phyloP scores from a whole-genome alignment of 2,113 vertebrate species.

The Nothoprocta pentlandii region DNA sequence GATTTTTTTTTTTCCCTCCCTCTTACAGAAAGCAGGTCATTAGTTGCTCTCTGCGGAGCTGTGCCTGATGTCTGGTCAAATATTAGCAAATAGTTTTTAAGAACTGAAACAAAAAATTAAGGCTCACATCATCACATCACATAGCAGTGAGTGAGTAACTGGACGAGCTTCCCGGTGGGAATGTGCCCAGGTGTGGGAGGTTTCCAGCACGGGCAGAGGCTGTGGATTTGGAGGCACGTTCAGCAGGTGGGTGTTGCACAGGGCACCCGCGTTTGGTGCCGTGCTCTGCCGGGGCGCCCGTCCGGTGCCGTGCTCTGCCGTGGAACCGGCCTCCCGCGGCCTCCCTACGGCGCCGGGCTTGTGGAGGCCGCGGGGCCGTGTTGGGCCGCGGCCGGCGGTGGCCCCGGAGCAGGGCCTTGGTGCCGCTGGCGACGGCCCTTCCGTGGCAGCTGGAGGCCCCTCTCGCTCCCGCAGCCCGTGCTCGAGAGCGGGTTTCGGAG shows the following conservation, averaged over 20 bases:
- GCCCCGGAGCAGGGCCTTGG: too few relatives aligned
- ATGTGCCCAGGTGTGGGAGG: background rate
- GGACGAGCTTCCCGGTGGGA: constrained; percentile 7
- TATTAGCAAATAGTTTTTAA: constrained; percentile 17
- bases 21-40: constrained; percentile 47
- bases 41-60: constrained; percentile 45
- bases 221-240: background rate
- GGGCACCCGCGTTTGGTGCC: fast-evolving
- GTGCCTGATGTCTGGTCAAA: constrained; percentile 40
- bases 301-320: too few relatives aligned
- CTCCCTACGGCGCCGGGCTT: too few relatives aligned
- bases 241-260: background rate
- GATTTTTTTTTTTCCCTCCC: background rate
- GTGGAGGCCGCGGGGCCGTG: too few relatives aligned
- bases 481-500: too few relatives aligned
- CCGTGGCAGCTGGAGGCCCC: too few relatives aligned
- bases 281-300: too few relatives aligned
- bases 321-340: too few relatives aligned
- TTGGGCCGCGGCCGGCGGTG: too few relatives aligned
- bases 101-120: background rate
- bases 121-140: background rate
- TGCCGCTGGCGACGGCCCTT: too few relatives aligned
- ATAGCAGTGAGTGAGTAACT: background rate
- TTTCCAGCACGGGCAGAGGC: background rate
- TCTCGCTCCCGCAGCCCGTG: too few relatives aligned